A percentile compares a stretch with the other conserved stretches of the same genome.
Evolutionary conservation across 1,140 invertebrate genomes (phyloP).

Genomic region (Semibalanus balanoides): DNA sequence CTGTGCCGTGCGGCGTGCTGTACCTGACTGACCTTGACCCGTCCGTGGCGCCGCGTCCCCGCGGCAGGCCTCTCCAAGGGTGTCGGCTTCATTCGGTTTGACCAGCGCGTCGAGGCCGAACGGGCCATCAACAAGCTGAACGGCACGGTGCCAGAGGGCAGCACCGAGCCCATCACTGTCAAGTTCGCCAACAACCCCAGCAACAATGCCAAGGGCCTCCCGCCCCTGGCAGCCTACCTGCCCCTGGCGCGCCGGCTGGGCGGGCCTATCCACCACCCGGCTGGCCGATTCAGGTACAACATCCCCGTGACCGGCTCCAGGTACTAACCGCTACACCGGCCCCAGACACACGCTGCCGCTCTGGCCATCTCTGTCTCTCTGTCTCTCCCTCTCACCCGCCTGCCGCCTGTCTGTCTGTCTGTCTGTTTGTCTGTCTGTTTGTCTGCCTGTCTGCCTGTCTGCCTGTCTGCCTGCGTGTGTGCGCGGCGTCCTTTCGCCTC

Average conservation of each 20-base stretch:
- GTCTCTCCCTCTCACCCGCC: not conserved
- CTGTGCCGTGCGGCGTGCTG: no score
- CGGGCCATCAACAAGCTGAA: constrained; percentile 94
- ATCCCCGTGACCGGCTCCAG: constrained; percentile 1
- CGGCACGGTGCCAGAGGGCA: constrained; percentile 89
- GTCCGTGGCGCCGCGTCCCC: no score
- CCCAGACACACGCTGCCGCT: not conserved
- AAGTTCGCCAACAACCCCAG: constrained; percentile 99
- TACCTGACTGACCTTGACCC: no score
- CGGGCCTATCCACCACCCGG: constrained; percentile 82
- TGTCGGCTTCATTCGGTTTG: constrained; percentile 98
- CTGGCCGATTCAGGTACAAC: constrained; percentile 75
- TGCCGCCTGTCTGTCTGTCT: not conserved
- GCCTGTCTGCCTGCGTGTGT: not conserved
- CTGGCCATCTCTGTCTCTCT: not conserved
- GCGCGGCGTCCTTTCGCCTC: no score
- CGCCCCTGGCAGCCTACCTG: constrained; percentile 82
- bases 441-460: not conserved
- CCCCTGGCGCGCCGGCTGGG: constrained; percentile 65
- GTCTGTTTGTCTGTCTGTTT: not conserved
- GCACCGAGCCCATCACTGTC: constrained; percentile 92
- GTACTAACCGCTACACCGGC: not conserved
- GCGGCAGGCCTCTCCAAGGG: constrained; percentile 85
- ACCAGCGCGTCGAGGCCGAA: constrained; percentile 93
- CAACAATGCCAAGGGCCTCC: constrained; percentile 70